These are phyloP conservation scores for Mystacornis crossleyi DNA, from an alignment of 2,113 vertebrate species.

Conservation along the genomic window DNA sequence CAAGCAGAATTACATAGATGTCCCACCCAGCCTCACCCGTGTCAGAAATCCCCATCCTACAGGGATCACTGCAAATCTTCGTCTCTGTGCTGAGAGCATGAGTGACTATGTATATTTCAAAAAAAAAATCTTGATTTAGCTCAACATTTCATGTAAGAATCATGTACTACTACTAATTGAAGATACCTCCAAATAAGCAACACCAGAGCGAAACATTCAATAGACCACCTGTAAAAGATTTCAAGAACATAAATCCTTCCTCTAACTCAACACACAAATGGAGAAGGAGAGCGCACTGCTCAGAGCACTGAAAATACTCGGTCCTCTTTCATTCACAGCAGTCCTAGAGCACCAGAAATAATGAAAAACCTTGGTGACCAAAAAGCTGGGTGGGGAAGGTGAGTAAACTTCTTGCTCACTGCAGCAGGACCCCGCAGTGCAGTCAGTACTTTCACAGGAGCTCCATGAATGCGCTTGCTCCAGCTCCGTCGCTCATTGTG, in stretches of 20 bases:
- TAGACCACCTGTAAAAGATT: background rate
- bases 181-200: background rate
- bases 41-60: background rate
- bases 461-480: background rate
- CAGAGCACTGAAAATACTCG: background rate
- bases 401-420: background rate
- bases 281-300: background rate
- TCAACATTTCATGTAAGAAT: background rate
- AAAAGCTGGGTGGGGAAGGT: background rate
- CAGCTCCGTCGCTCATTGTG: background rate
- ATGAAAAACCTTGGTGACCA: background rate
- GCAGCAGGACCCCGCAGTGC: background rate
- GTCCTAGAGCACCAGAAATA: background rate
- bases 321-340: background rate
- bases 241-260: background rate
- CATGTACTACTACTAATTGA: background rate
- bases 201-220: background rate
- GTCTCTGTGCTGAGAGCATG: fast-evolving
- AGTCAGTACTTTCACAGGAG: background rate
- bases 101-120: background rate
- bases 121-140: background rate
- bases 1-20: background rate
- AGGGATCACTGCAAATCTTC: background rate
- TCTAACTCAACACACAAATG: background rate
- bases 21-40: background rate